phyloP scores from a whole-genome alignment of 1,140 invertebrate species.

The Trissolcus basalis region DNA sequence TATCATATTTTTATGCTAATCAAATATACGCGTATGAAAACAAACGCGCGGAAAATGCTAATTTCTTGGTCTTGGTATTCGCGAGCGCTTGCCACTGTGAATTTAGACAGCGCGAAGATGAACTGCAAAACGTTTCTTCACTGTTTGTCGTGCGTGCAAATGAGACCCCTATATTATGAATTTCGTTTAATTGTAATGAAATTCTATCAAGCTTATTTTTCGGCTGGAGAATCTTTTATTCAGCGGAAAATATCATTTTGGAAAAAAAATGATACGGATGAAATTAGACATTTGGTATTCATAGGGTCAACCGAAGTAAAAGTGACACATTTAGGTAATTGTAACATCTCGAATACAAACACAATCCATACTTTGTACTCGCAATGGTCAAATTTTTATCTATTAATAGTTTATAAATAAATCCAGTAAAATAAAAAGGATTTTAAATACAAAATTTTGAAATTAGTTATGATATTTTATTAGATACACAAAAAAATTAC shows the following conservation, averaged over 20 bases:
- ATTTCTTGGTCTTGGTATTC: conserved; percentile 25
- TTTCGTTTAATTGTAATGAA: conserved; percentile 8
- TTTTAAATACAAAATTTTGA: no score
- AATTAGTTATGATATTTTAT: no score
- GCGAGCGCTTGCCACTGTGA: conserved; percentile 9
- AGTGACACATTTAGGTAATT: no score
- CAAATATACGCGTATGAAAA: conserved; percentile 29
- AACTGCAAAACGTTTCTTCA: conserved; percentile 30
- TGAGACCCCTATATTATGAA: background rate
- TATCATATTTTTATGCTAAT: conserved; percentile 42
- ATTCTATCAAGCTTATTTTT: background rate
- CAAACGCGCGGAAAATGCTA: conserved; percentile 40
- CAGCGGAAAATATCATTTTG: background rate
- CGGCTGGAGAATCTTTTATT: background rate
- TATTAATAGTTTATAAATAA: no score
- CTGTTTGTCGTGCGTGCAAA: conserved; percentile 12
- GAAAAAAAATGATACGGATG: no score
- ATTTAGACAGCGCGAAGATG: conserved; percentile 14
- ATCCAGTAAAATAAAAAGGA: no score
- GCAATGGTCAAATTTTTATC: no score
- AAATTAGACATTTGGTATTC: no score
- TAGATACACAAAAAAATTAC: no score
- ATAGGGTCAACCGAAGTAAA: no score
- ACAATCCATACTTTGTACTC: no score
- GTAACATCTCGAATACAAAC: no score